Base-by-base conservation (phyloP, 2,888 invertebrate species). In the Abrostola tripartita region DNA sequence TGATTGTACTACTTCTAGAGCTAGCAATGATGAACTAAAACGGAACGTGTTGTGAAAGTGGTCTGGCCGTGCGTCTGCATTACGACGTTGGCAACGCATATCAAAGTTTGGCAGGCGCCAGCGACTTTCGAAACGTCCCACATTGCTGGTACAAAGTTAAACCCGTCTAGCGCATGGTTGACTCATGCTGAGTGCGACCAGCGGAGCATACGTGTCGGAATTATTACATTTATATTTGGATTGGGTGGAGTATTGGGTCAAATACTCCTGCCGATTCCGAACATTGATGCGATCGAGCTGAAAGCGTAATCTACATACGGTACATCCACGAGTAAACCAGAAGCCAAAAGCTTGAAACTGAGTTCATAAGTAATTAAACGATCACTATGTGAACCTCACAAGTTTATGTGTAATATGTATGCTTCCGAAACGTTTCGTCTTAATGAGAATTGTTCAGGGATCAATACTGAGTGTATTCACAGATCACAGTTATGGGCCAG, bases 91-190 rank as follows among this genome's bases (percentile, higher is more conserved):
- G 87, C 91, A 90, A 82, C 79, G 81, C 82, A 77, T 83, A 84
- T 86, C 86, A 85, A 88, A 90, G 85, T 90, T 91, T 90, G 91
- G 92, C 92, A 90, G 90, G 85, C 88, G 88, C 87, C 83, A 66
- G 81, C 79, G 82, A 85, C 88, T 90, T 89, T 90, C 89, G 89
- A 89, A 90, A 90, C 85, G 83, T 61, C 81, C 85, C 84, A 85
- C 83, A 88, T 87, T 80, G 78, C 81, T 76, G 73, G 83, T 79
- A 78, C 81, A 82, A 81, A 84, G 81, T 84, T 82, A 81, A 86
- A 81, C 82, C 78, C 68, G 85, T 84, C 84, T 82, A 80, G 76
- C 78, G 75, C 81, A 71, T 58, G 68, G 80, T 79, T 85, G 83
- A 86, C 80, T 87, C 88, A 85, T 68, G 61, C 79, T 55, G 71